These are phyloP conservation scores for Microtus montanus DNA, from an alignment of 2,113 vertebrate genomes.

Conservation along the genomic window DNA sequence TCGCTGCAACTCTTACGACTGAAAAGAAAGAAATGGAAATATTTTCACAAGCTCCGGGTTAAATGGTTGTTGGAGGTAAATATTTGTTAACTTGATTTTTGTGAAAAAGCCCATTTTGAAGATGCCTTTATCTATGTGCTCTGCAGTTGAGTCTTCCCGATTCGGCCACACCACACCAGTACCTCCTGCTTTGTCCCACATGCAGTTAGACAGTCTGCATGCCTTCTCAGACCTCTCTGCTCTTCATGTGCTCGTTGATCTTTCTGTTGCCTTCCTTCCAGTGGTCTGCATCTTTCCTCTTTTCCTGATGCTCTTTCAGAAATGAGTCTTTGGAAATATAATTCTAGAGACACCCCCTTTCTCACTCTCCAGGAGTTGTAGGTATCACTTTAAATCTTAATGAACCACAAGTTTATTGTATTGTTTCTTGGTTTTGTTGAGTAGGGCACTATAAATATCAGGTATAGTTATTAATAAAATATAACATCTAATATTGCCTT, in stretches of 20 bases:
- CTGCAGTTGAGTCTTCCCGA: background rate
- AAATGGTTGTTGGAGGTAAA: background rate
- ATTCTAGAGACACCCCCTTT: background rate
- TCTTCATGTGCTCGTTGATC: background rate
- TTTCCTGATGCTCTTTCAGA: background rate
- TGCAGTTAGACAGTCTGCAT: background rate
- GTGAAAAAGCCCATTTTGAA: background rate
- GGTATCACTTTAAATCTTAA: background rate
- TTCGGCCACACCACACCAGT: background rate
- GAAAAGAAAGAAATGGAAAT: constrained; percentile 19
- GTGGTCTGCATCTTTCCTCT: background rate
- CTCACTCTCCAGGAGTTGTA: background rate
- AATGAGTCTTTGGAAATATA: constrained; percentile 12
- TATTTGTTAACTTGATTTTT: constrained; percentile 30
- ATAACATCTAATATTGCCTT: background rate
- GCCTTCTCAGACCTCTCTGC: background rate
- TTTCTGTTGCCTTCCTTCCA: background rate
- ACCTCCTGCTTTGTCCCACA: background rate
- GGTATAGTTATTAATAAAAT: constrained; percentile 26
- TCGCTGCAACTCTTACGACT: background rate
- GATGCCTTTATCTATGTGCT: background rate
- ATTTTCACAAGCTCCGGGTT: background rate
- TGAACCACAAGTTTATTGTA: background rate
- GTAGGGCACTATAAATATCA: background rate
- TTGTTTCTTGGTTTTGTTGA: constrained; percentile 34